Evolutionary conservation across 2,113 vertebrate species (phyloP).

Genomic region (Pavo muticus): DNA sequence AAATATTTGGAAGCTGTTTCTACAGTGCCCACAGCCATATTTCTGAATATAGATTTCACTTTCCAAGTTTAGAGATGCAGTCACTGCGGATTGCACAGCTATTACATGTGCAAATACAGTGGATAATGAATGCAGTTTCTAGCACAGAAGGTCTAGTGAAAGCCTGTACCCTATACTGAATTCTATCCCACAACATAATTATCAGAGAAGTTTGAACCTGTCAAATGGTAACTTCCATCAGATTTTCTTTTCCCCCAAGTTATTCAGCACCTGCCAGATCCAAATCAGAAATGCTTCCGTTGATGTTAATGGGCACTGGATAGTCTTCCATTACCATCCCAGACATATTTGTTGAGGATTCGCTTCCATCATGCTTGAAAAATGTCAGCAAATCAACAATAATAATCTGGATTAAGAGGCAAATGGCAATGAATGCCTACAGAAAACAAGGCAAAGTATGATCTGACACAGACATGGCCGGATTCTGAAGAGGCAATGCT

Average conservation of each 20-base stretch:
- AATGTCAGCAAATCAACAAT: background rate
- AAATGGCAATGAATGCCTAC: background rate
- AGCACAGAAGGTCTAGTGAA: background rate
- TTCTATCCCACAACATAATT: background rate
- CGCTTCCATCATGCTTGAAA: background rate
- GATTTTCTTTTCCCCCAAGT: background rate
- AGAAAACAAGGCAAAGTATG: background rate
- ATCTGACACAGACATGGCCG: background rate
- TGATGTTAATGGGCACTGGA: background rate
- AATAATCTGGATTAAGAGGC: background rate
- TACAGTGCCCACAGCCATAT: background rate
- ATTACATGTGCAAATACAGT: background rate
- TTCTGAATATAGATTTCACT: background rate
- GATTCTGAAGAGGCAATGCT: background rate
- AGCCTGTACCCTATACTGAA: background rate
- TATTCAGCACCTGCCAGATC: background rate
- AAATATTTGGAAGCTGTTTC: background rate
- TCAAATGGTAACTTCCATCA: background rate
- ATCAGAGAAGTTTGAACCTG: background rate
- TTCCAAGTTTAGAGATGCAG: constrained; percentile 5
- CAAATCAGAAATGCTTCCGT: background rate
- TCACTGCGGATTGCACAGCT: background rate
- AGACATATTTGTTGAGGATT: background rate
- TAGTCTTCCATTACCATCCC: background rate
- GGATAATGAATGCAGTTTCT: background rate